Conservation (phyloP, 2,797 vertebrate species). For the Sebastes trivittatus region DNA sequence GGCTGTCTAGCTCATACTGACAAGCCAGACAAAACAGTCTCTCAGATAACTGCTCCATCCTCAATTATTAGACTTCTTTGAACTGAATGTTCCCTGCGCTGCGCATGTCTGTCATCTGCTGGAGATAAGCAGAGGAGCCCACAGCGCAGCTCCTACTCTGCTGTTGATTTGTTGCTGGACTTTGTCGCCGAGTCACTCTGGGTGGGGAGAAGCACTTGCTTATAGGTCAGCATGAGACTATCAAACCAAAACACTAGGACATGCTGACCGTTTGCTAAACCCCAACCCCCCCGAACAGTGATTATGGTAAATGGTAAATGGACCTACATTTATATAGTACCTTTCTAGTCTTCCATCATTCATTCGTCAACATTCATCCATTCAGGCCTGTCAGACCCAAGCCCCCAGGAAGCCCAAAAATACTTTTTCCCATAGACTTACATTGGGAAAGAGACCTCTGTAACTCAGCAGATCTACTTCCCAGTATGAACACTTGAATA, state of each 20-base stretch:
- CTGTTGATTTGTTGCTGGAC: constrained; percentile 43
- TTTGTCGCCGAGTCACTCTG: constrained; percentile 24
- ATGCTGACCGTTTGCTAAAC: background rate
- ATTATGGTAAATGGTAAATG: background rate
- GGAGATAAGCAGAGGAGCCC: constrained; percentile 45
- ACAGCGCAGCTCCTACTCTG: constrained; percentile 10
- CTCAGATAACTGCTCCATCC: constrained; percentile 70
- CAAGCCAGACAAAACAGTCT: constrained; percentile 72
- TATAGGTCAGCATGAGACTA: constrained; percentile 38
- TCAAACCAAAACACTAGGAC: constrained; percentile 15
- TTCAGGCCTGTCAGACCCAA: no score
- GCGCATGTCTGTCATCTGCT: constrained; percentile 56
- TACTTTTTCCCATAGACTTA: no score
- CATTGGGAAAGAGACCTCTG: no score
- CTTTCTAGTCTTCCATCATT: no score
- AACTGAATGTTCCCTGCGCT: constrained; percentile 52
- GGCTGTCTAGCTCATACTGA: constrained; percentile 68
- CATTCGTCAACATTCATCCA: no score
- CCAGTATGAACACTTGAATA: no score
- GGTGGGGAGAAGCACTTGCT: constrained; percentile 28
- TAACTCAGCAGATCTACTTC: no score
- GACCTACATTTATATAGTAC: no score
- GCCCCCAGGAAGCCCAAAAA: no score
- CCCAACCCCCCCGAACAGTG: accelerated
- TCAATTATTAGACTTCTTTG: constrained; percentile 73